phyloP scores from a whole-genome alignment of 2,113 vertebrate genomes.

The Zingel zingel region DNA sequence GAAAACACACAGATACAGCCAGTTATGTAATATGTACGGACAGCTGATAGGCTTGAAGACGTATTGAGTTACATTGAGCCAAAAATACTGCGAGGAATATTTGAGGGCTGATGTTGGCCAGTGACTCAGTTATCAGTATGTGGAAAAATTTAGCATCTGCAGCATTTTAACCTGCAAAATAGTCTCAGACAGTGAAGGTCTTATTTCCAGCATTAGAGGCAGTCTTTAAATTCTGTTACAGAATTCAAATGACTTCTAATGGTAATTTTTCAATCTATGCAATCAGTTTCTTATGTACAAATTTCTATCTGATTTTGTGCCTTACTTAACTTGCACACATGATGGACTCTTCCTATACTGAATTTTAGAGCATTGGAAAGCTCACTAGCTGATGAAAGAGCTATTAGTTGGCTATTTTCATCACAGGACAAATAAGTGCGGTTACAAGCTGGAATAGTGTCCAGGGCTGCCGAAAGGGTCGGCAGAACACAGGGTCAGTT shows the following conservation, averaged over 20 bases:
- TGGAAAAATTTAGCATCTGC: conserved; percentile 21
- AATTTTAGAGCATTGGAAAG: neutral
- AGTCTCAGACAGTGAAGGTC: neutral
- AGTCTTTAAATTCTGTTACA: neutral
- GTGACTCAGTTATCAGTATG: neutral
- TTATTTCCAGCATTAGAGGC: neutral
- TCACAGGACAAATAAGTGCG: neutral
- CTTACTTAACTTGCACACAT: neutral
- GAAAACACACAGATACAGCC: conserved; percentile 64
- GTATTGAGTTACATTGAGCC: conserved; percentile 8
- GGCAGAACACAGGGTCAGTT: too few relatives aligned
- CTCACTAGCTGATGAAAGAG: neutral
- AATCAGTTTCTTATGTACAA: neutral
- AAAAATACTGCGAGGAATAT: conserved; percentile 21
- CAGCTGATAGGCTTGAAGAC: conserved; percentile 48
- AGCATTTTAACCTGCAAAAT: neutral
- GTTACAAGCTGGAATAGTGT: neutral
- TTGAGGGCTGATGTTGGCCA: conserved; percentile 6
- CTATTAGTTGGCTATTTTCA: neutral
- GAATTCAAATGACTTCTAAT: neutral
- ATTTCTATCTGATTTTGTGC: neutral
- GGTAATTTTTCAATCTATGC: neutral
- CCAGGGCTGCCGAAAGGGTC: too few relatives aligned
- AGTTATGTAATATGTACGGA: conserved; percentile 52
- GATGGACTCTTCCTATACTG: neutral